Base-by-base conservation (phyloP, 2,888 invertebrate genomes). In the Troides aeacus region DNA sequence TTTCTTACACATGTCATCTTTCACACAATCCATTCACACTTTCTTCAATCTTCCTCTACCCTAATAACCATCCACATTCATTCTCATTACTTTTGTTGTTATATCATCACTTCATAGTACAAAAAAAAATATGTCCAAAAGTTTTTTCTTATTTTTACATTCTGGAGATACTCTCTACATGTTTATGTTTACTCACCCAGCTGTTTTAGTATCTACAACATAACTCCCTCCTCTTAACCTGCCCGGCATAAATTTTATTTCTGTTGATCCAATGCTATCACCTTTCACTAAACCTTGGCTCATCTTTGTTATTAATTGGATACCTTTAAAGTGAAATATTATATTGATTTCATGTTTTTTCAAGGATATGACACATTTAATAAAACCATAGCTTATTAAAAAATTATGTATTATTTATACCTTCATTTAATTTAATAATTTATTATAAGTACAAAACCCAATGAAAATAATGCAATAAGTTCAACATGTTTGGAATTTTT, bases 121-220 rank as follows among this genome's bases (percentile, higher is more conserved):
- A 50, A 18, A 50, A 12, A 12, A 50, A 12, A 7, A 50, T 50
- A 21, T 21, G 21, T 21, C 21, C 21, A 21, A 21, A 21, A 21
- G 21, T 21, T 21, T 21, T 21, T 21, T 21, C 0, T 21, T 21
- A 50, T 17, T 17, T 50, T 50, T 12, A 50, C 12, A 50, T 50
- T 50, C 18, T 50, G 50, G 2, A 50, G 6, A 8, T 50, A 50
- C 7, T 17, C 30, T 39, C 39, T 10, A 39, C 39, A 39, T 39
- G 39, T 30, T 63, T 57, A 58, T n/a, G 63, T 23, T 30, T 24
- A 72, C 84, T 80, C 83, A 96, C 94, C 98, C 98, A 39, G 98
- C 98, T 60, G 98, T 98, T 76, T 94, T 93, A 0, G 96, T 95
- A 74, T 97, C 95, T 7, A 96, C 96, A 39, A 88, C 81, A 83